A percentile compares a stretch with the other conserved stretches of the same genome.
phyloP scores from a whole-genome alignment of 2,888 invertebrate genomes.

The Drosophila multiciliata region DNA sequence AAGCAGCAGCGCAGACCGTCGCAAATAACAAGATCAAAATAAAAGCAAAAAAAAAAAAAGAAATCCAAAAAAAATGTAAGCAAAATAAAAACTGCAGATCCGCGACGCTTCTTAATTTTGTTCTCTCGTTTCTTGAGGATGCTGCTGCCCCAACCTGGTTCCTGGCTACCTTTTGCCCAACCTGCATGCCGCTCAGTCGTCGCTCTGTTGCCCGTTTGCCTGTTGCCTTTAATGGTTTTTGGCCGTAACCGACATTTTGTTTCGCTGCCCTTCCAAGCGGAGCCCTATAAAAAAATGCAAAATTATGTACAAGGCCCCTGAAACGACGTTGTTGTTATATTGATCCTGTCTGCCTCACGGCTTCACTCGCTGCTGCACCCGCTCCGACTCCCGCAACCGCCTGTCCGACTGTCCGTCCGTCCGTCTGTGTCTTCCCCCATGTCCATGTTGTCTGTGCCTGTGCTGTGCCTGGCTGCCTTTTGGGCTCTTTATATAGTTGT shows the following conservation, averaged over 20 bases:
- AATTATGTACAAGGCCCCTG: slow-evolving; percentile 79
- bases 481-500: slow-evolving; percentile 75
- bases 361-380: slow-evolving; percentile 17
- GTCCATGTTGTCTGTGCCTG: slow-evolving; percentile 9
- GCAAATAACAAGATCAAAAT: slow-evolving; percentile 57
- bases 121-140: slow-evolving; percentile 48
- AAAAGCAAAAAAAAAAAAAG: slow-evolving; percentile 23
- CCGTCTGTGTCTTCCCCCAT: neutral
- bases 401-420: neutral
- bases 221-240: slow-evolving; percentile 76
- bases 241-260: slow-evolving; percentile 84
- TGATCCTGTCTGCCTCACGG: slow-evolving; percentile 71
- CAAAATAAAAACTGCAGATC: slow-evolving; percentile 28
- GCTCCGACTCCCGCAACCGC: neutral
- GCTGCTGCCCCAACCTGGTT: slow-evolving; percentile 10
- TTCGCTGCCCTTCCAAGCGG: slow-evolving; percentile 24
- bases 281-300: slow-evolving; percentile 78
- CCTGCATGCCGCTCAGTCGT: neutral
- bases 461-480: slow-evolving; percentile 30
- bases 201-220: neutral
- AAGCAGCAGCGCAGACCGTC: slow-evolving; percentile 46
- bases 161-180: neutral
- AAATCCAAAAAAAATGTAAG: slow-evolving; percentile 20
- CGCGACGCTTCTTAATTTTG: slow-evolving; percentile 71
- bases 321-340: slow-evolving; percentile 74